These are phyloP conservation scores for Thamnophis sirtalis DNA, from an alignment of 2,113 vertebrate genomes.

Conservation along the genomic window DNA sequence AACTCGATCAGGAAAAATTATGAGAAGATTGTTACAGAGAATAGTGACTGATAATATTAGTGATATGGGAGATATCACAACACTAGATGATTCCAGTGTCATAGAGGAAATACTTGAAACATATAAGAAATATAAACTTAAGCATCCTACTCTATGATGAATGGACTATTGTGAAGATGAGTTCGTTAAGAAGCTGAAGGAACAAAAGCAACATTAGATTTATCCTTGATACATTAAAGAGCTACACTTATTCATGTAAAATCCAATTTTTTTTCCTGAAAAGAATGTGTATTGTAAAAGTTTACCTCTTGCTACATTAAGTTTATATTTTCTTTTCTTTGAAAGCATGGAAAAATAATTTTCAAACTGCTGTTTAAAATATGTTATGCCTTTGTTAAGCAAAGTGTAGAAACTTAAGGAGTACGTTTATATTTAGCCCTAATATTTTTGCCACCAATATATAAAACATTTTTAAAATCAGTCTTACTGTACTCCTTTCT, in stretches of 20 bases:
- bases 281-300: neutral
- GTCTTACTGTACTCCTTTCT: neutral
- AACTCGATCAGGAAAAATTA: slow-evolving; percentile 91
- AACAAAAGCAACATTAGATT: slow-evolving; percentile 5
- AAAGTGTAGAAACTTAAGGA: neutral
- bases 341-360: neutral
- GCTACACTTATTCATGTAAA: neutral
- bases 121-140: slow-evolving; percentile 67
- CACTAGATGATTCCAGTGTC: slow-evolving; percentile 83
- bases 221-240: neutral
- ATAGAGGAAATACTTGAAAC: slow-evolving; percentile 78
- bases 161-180: neutral
- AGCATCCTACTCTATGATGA: slow-evolving; percentile 45
- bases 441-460: slow-evolving; percentile 15
- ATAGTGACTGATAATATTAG: slow-evolving; percentile 64
- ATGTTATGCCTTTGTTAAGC: neutral
- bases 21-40: slow-evolving; percentile 86
- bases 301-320: neutral
- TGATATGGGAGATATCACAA: slow-evolving; percentile 82
- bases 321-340: neutral
- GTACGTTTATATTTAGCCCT: neutral
- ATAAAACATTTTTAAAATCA: slow-evolving; percentile 16
- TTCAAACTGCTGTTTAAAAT: neutral
- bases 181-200: neutral
- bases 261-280: neutral